phyloP scores from a whole-genome alignment of 1,140 invertebrate species.

The Papilio polyxenes region DNA sequence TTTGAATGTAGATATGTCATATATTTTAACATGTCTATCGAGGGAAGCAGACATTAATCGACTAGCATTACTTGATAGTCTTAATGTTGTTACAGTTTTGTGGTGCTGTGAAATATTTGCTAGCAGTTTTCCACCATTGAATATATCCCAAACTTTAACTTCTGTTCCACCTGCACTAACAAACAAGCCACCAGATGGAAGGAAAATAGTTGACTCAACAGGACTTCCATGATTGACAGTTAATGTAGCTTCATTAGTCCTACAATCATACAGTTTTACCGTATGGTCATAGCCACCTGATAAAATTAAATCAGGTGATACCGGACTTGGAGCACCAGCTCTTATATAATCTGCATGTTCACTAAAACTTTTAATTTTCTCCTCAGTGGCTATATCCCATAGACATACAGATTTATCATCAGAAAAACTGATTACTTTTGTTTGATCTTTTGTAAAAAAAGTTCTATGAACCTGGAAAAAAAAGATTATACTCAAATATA shows the following conservation, averaged over 20 bases:
- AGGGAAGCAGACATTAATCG: constrained; percentile 94
- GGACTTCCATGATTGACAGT: constrained; percentile 93
- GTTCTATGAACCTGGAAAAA: constrained; percentile 87
- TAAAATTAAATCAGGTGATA: constrained; percentile 87
- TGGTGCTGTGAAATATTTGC: constrained; percentile 92
- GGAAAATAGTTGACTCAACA: constrained; percentile 94
- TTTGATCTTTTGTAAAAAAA: constrained; percentile 89
- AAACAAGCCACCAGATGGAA: constrained; percentile 94
- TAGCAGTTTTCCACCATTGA: constrained; percentile 91
- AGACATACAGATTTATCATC: constrained; percentile 95
- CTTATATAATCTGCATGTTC: constrained; percentile 92
- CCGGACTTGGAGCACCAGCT: constrained; percentile 89
- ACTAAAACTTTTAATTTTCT: constrained; percentile 83
- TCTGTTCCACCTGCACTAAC: constrained; percentile 95
- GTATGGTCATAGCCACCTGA: constrained; percentile 97
- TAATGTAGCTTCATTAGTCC: constrained; percentile 86
- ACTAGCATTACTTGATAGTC: constrained; percentile 89
- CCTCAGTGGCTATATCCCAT: constrained; percentile 95
- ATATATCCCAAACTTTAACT: constrained; percentile 96
- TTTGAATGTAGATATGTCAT: constrained; percentile 93
- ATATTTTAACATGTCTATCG: constrained; percentile 97
- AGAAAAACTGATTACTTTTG: constrained; percentile 93
- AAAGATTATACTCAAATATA: constrained; percentile 27
- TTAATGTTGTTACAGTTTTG: constrained; percentile 94
- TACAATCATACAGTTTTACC: constrained; percentile 93